Conservation (phyloP, 2,113 vertebrate genomes). For the Anser brachyrhynchus region DNA sequence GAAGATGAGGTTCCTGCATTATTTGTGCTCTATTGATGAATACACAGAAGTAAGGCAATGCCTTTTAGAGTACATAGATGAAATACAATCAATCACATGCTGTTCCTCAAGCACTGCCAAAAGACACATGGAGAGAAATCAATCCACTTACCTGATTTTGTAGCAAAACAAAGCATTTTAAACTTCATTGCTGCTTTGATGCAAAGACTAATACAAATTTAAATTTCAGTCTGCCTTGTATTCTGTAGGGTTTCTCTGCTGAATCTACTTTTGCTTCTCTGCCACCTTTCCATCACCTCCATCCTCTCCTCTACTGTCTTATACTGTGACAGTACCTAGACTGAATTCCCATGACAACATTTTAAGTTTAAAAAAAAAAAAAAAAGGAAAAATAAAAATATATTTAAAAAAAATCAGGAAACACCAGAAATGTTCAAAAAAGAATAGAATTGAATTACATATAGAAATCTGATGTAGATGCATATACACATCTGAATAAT, state of each 20-base stretch:
- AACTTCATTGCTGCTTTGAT: not conserved
- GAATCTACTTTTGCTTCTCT: not conserved
- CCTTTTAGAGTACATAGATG: not conserved
- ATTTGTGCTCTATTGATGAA: conserved; percentile 14
- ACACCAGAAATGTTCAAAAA: not conserved
- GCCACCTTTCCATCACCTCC: not conserved
- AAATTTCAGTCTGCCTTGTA: not conserved
- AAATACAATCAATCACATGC: not conserved
- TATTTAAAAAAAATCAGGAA: not conserved
- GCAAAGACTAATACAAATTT: not conserved
- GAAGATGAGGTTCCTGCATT: conserved; percentile 5
- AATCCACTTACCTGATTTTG: not conserved
- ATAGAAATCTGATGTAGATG: not conserved
- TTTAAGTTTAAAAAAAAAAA: not conserved
- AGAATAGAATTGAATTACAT: not conserved
- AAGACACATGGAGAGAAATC: not conserved
- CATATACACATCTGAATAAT: not conserved
- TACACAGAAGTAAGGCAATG: not conserved
- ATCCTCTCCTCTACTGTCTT: not conserved
- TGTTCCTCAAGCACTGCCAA: not conserved
- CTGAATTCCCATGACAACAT: not conserved
- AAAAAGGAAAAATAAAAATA: not conserved
- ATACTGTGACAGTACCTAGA: not conserved
- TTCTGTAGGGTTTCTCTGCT: not conserved
- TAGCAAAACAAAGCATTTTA: not conserved